Base-by-base conservation (phyloP, 2,113 vertebrate genomes). In the Cheirogaleus medius region DNA sequence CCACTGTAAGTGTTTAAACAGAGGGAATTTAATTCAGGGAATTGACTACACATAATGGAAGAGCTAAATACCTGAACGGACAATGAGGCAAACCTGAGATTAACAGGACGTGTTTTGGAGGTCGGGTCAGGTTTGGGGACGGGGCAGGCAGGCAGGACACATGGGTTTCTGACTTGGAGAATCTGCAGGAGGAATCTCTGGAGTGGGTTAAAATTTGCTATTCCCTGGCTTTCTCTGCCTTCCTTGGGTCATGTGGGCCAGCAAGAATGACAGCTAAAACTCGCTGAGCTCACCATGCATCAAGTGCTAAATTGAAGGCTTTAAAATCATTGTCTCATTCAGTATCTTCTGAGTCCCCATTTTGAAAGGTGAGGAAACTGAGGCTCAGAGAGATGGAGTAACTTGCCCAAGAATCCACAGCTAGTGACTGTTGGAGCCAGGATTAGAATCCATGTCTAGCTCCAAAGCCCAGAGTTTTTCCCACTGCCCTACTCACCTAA, bases 251-350 rank as follows among this genome's bases (percentile, higher is more conserved):
- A 37, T 85, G 63, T 90, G 90, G 37, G 21, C 37, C 60, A 4
- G 1, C 84, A 5, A 18, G 0, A 4, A 25, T n/a, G 6, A 2
- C 32, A 10, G 25, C 49, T 15, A 1, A 39, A 17, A 20, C 18
- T 49, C 27, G 6, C 37, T n/a, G 49, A 27, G 0, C 13, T n/a
- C 44, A 1, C 49, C 0, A 6, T 17, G 69, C 20, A 1, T 27
- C 49, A 2, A 0, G 56, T 37, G 23, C 73, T 23, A 2, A 1
- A 17, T 37, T 15, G 37, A 71, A 69, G 39, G 11, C 54, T 71
- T 58, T 37, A 4, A 56, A 47, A 14, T 21, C 56, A 0, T 37
- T 11, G 5, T 39, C 85, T 76, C 37, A 0, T 25, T 81, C 37
- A 34, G 77, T 27, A 2, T 71, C 13, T 58, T 52, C 17, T 10